Base-by-base conservation (phyloP, 2,888 invertebrate species). In the Drosophila villosipedis region DNA sequence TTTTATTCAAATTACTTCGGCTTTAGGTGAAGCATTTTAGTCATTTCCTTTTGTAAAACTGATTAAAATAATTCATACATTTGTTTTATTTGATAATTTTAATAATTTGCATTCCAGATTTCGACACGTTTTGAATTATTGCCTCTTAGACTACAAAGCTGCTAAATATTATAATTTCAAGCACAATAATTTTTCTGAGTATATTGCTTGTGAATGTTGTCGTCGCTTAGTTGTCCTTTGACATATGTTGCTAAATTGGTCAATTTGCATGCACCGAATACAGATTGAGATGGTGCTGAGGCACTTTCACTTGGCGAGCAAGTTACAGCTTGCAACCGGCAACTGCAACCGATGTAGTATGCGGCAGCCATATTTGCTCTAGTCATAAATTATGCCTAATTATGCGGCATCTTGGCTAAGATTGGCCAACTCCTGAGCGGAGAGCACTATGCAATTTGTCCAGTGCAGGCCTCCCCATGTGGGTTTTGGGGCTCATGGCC, bases 381-480 rank as follows among this genome's bases (percentile, higher is more conserved):
- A 77, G 71, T 72, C 82, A 84, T 82, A 85, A 85, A 85, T 85
- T 85, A 89, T 84, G 87, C 72, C 89, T 85, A 85, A 85, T 85
- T 85, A 89, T 85, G 84, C 84, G 83, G 84, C 84, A 84, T 84
- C 89, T 84, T 86, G 72, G 87, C 80, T 41, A 70, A 85, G 84
- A 84, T 89, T 89, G 89, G 81, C 89, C 84, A 89, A 77, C 84
- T 89, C 69, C 82, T 82, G 78, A 60, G 49, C 67, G 25, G 63
- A n/a, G 60, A 50, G 66, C 68, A 62, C 80, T 80, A 67, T 84
- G 86, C 89, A 86, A 86, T 84, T 84, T 89, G 84, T 78, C 85
- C 78, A 83, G 73, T 57, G 80, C 57, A 30, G 50, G 37, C 62
- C 73, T 68, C 52, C 54, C 60, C 73, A 80, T 69, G 77, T 73